Base-by-base conservation (phyloP, 2,888 invertebrate species). In the Drosophila stalkeri region DNA sequence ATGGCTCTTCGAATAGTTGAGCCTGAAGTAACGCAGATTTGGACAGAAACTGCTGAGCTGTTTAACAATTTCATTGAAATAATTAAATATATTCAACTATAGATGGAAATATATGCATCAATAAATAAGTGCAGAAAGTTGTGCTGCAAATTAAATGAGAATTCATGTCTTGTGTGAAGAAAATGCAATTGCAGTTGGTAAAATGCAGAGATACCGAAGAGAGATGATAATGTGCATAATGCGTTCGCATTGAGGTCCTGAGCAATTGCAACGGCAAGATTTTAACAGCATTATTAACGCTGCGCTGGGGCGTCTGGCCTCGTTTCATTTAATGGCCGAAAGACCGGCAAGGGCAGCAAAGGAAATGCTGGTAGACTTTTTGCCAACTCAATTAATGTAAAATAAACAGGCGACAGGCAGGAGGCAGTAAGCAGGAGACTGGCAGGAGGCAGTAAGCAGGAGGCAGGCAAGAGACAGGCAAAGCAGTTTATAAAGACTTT, bases 381-480 rank as follows among this genome's bases (percentile, higher is more conserved):
- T 80, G 75, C 76, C 82, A 88, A 88, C 88, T 88, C 89, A 88
- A 88, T 88, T 88, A 88, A 90, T 86, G 86, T 75, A 74, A 90
- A 90, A 83, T 88, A 90, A 88, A 89, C 81, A 87, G 77, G 59
- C 55, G 54, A 49, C 54, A 27, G 37, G 37, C 37, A 8, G 4
- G 3, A 27, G 37, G 20, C 18, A 23, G 54, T 1, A 12, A 16
- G 3, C 46, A 46, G 51, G 44, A 12, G n/a, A n/a, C n/a, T n/a
- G 18, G 33, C 18, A n/a, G 18, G 0, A 41, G 49, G 33, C 33
- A 33, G 33, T 33, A 8, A 33, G 4, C 16, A n/a, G 49, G 11
- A 16, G 51, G 12, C 63, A 27, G 55, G 56, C 62, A 43, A 18
- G 44, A 14, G 18, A 7, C 33, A 43, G 51, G 2, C n/a, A 20